phyloP scores from a whole-genome alignment of 2,113 vertebrate species.

The Hassar affinis region DNA sequence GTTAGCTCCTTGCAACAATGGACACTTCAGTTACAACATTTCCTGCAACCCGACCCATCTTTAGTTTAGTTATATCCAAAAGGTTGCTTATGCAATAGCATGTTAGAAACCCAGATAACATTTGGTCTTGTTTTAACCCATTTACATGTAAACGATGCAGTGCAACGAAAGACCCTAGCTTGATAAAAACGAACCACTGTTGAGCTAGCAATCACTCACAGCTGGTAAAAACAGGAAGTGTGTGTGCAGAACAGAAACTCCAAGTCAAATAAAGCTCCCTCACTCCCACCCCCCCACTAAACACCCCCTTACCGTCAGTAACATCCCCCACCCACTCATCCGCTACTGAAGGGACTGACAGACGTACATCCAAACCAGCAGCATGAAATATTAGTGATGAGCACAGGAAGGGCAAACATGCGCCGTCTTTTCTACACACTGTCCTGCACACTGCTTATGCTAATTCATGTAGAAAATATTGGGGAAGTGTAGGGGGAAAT shows the following conservation, averaged over 20 bases:
- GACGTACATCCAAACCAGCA: slow-evolving; percentile 34
- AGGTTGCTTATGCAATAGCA: not conserved
- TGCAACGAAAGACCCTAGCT: slow-evolving; percentile 10
- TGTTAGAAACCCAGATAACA: not conserved
- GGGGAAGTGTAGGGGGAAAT: not conserved
- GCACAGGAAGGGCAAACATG: slow-evolving; percentile 3
- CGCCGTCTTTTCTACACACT: not conserved
- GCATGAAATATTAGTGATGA: slow-evolving; percentile 16
- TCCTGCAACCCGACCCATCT: not conserved
- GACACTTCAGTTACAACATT: not conserved
- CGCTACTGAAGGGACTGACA: slow-evolving; percentile 26
- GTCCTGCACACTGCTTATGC: not conserved
- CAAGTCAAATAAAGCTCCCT: slow-evolving; percentile 48
- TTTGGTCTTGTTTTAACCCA: not conserved
- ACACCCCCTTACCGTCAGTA: slow-evolving; percentile 28
- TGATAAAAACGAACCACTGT: slow-evolving; percentile 21
- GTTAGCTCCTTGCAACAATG: not conserved
- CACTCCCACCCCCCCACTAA: slow-evolving; percentile 11
- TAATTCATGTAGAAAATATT: slow-evolving; percentile 12
- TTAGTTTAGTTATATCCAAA: not conserved
- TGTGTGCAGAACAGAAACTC: slow-evolving; percentile 72
- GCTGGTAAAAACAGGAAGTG: slow-evolving; percentile 73
- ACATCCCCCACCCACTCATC: slow-evolving; percentile 17
- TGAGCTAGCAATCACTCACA: slow-evolving; percentile 54
- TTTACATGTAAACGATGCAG: not conserved